Evolutionary conservation across 1,140 invertebrate genomes (phyloP), one percentile per base, ranked within the genome.

Genomic region (Hestina assimilis): DNA sequence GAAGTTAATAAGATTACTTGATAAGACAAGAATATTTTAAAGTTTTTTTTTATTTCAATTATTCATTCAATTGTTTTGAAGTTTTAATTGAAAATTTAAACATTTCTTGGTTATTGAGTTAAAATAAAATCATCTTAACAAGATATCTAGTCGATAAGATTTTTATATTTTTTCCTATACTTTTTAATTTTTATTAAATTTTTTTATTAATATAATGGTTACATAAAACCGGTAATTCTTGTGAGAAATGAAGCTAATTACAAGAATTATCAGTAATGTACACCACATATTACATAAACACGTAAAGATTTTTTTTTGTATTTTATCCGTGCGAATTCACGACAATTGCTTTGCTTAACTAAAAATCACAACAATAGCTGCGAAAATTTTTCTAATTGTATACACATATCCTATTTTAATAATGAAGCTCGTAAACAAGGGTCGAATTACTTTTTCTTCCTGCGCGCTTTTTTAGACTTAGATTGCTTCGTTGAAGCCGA

Each of bases 391-490:
- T 42, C 52, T 58, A 61, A 59, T 50, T 46, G 47, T 47, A 51
- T 52, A 54, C 20, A 35, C 41, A 31, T 55, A 47, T 47, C 48
- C 38, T 50, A 24, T 40, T 35, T 29, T 11, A 33, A 26, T 47
- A 47, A 42, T 40, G 41, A 57, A 70, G 56, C 50, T 63, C 54
- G 42, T 73, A 70, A 80, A 80, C 67, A 74, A 63, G 24, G 29
- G 68, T 55, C 5, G 42, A 53, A 70, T 79, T 83, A 86, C 60
- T 86, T 85, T 60, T 82, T 86, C 79, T 84, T 87, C 46, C 69
- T 83, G 62, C 83, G 84, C 20, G 81, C 79, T 57, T 87, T 87
- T 66, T 87, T 87, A 45, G 75, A 72, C 63, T 84, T 86, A 41
- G 75, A 67, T 72, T 83, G 81, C 58, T 86, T 86, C 53, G 68